Conservation (phyloP, 2,888 invertebrate genomes). For the Galeopsomyia nigrocyanea region DNA sequence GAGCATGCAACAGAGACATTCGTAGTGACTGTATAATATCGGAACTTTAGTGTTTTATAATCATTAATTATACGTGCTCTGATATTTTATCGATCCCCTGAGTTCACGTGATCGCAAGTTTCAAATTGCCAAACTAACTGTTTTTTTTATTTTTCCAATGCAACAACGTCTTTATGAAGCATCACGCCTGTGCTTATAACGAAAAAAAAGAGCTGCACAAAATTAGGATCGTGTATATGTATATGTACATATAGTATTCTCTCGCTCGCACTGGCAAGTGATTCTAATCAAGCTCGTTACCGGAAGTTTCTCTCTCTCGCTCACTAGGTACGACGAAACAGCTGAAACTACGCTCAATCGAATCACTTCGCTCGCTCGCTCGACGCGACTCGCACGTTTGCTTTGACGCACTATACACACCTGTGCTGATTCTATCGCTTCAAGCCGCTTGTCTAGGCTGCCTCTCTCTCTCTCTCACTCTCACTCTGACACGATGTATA, state of each 20-base stretch:
- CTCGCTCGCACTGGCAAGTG: constrained; percentile 21
- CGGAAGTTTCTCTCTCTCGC: constrained; percentile 35
- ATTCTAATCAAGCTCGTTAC: constrained; percentile 56
- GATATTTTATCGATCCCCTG: too few species aligned
- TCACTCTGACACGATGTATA: background rate
- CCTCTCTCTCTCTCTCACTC: constrained; percentile 17
- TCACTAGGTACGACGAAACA: background rate
- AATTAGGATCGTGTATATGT: constrained; percentile 3
- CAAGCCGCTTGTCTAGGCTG: background rate
- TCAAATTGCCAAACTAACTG: too few species aligned
- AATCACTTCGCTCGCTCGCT: constrained; percentile 22
- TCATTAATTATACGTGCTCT: too few species aligned
- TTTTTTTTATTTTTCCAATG: too few species aligned
- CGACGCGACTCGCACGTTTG: background rate
- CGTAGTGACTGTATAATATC: too few species aligned
- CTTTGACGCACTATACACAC: too few species aligned
- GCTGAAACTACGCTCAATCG: constrained; percentile 28
- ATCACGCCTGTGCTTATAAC: too few species aligned
- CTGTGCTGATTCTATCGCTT: too few species aligned
- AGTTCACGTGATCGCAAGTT: too few species aligned
- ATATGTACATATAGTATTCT: constrained; percentile 8
- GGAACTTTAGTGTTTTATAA: too few species aligned
- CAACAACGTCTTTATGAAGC: too few species aligned
- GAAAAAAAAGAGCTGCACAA: background rate
- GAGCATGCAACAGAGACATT: too few species aligned